Base-by-base conservation (phyloP, 2,888 invertebrate genomes). In the Torymus aiolomorphi region DNA sequence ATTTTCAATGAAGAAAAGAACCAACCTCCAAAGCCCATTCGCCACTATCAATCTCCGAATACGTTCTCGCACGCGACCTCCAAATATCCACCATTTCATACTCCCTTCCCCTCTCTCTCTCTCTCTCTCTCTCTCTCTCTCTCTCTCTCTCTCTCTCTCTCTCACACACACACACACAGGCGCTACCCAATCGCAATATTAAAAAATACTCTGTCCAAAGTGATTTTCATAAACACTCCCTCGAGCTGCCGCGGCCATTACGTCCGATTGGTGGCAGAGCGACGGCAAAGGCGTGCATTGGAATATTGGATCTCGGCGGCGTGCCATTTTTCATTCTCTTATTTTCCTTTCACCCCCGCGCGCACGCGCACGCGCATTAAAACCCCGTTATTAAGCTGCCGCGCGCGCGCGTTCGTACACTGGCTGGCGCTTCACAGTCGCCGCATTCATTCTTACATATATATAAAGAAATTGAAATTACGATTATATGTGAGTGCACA, bases 391-490 rank as follows among this genome's bases (percentile, higher is more conserved):
- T 80, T 77, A 77, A 82, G 66, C 77, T 70, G 24, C 49, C 10
- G 75, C 54, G 56, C 16, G 54, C 52, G 62, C 59, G 24, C 24
- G 24, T 24, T 24, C 24, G 24, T 24, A 24, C 3, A 2, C 2
- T 24, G 3, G 24, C 31, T 20, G 20, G 56, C 62, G 73, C 70
- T 82, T 76, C 74, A 74, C 76, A 74, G 66, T 65, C 74, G 66
- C 52, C 80, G 69, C 80, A 80, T 82, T 80, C 80, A 16, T 77
- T 78, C 80, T 82, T 77, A n/a, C n/a, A 80, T 24, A 31, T 31
- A 31, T 80, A 76, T 76, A 78, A 77, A 80, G 77, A 75, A 82
- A 82, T 77, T 77, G 80, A 72, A 82, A 82, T 80, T 77, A 82
- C 80, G 82, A 80, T 82, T 80, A 80, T 74, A 75, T 59, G 80